Evolutionary conservation across 2,113 vertebrate genomes (phyloP).

Genomic region (Rousettus leschenaultii): DNA sequence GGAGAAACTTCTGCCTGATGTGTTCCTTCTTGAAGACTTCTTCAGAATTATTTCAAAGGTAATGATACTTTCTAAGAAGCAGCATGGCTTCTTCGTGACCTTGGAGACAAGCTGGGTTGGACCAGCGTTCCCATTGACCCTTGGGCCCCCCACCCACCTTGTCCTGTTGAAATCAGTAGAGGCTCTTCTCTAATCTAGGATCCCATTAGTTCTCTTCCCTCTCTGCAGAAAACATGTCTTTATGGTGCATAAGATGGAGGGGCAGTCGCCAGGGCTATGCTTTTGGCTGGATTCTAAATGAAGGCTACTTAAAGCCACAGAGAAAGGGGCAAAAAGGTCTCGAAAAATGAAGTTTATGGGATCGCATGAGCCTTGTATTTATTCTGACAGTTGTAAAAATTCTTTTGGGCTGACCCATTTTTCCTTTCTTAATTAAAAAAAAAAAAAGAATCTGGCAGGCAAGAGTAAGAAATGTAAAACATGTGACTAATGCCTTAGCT

Average conservation of each 20-base stretch:
- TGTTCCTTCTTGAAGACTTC: neutral
- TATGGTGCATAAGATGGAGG: neutral
- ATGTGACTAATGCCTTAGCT: slow-evolving; percentile 49
- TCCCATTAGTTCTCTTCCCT: neutral
- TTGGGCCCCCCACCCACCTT: neutral
- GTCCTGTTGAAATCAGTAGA: neutral
- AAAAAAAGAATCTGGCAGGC: slow-evolving; percentile 51
- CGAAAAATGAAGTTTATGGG: slow-evolving; percentile 48
- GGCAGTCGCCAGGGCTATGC: neutral
- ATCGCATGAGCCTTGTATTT: slow-evolving; percentile 53
- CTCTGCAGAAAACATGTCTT: neutral
- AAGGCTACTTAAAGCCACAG: slow-evolving; percentile 49
- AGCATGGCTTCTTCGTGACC: neutral
- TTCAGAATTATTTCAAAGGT: neutral
- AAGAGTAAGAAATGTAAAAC: slow-evolving; percentile 58
- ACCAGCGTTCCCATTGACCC: neutral
- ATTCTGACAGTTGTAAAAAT: slow-evolving; percentile 68
- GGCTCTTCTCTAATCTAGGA: neutral
- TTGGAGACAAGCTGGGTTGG: neutral
- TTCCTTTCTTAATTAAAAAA: slow-evolving; percentile 69
- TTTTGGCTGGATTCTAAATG: slow-evolving; percentile 53
- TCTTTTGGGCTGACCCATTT: slow-evolving; percentile 68
- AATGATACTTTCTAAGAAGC: slow-evolving; percentile 45
- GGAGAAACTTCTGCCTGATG: neutral
- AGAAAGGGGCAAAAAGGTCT: neutral